Conservation (phyloP, 2,113 vertebrate genomes). For the Pseudopipra pipra region DNA sequence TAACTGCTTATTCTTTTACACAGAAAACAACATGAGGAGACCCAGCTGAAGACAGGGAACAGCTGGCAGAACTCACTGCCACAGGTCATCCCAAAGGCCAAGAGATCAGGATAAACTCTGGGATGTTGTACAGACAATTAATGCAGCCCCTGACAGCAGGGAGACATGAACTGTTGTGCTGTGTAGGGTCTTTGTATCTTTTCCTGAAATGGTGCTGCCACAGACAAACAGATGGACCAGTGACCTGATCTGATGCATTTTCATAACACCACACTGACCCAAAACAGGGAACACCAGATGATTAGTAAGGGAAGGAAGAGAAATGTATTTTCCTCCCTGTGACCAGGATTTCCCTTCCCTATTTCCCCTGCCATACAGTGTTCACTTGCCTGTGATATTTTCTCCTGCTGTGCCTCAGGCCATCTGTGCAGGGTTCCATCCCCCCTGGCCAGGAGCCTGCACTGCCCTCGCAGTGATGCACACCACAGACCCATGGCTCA, state of each 20-base stretch:
- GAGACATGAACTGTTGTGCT: neutral
- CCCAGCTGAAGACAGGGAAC: neutral
- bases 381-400: no score
- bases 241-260: neutral
- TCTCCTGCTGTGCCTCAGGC: neutral
- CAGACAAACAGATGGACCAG: neutral
- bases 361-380: accelerated
- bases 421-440: neutral
- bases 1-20: neutral
- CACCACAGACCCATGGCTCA: neutral
- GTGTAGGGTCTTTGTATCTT: accelerated
- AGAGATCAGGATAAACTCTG: neutral
- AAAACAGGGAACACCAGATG: neutral
- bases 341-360: neutral
- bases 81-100: neutral
- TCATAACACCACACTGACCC: neutral
- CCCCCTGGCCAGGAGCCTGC: accelerated
- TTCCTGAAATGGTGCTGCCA: neutral
- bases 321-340: neutral
- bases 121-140: neutral
- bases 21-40: neutral
- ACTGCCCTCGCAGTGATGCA: neutral
- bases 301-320: neutral
- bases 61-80: neutral
- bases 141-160: neutral